Evolutionary conservation across 2,888 invertebrate genomes (phyloP), one percentile per base, ranked within the genome.

Genomic region (Eristalis tenax): DNA sequence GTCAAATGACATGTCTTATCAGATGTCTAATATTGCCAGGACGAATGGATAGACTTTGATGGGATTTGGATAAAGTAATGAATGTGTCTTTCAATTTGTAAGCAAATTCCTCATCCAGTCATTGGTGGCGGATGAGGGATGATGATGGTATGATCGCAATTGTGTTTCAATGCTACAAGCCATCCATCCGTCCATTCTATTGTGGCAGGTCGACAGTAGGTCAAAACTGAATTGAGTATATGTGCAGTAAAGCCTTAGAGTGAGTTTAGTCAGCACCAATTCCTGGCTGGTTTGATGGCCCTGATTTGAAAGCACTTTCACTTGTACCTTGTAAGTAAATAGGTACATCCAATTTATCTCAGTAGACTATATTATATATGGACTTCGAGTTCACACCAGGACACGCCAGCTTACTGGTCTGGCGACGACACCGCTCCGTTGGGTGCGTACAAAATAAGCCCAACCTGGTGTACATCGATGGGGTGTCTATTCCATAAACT

Each of bases 1-100:
- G 50, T 50, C 50, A 50, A 63, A 74, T 69, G 80, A 79, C 68
- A 80, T 68, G 74, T 80, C 74, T 28, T 74, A 75, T 81, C 69
- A 75, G 50, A 50, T 18, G 23, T 63, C 43, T 57, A 56, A n/a
- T n/a, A 61, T 22, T 66, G 57, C 15, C 10, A 57, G 22, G 32
- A 15, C 35, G 38, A 26, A 32, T 61, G 4, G 15, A 57, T 22
- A 63, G 56, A 80, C n/a, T 28, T 74, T 74, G 22, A 68, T 28
- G 32, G 69, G 74, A 74, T 81, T 81, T 22, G 32, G 35, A 59
- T 43, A 73, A 43, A 1, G 59, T 26, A 61, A 66, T 73, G 57
- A 66, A 50, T 50, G 50, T 50, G 50, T 50, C 50, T 50, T 50
- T 50, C 50, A 50, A 50, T 50, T 50, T 50, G 50, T 50, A 50